Conservation (phyloP, 2,888 invertebrate genomes). For the Agrotis ipsilon region DNA sequence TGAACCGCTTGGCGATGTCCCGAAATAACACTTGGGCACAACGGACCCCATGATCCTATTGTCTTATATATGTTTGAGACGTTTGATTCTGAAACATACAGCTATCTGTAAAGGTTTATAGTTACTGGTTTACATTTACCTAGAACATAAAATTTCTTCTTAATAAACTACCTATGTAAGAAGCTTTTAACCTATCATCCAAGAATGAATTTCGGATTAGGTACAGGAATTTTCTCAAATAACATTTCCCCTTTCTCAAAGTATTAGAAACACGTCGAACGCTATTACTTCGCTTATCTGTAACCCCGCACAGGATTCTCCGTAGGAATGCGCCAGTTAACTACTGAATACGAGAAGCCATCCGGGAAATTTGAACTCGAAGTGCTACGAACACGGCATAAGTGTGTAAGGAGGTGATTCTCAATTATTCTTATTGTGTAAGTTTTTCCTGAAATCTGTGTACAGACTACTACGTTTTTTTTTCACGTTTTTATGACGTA, state of each 20-base stretch:
- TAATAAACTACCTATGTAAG: conserved; percentile 1
- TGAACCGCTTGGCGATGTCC: too few species aligned
- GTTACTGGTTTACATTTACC: not conserved
- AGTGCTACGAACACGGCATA: conserved; percentile 23
- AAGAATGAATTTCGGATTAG: not conserved
- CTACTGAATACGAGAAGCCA: conserved; percentile 70
- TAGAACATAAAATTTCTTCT: not conserved
- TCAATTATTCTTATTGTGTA: conserved; percentile 35
- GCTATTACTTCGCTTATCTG: conserved; percentile 53
- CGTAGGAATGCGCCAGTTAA: conserved; percentile 69
- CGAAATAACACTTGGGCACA: too few species aligned
- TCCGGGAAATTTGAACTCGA: conserved; percentile 64
- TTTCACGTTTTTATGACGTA: too few species aligned
- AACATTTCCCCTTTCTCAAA: conserved; percentile 16
- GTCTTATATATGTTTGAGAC: too few species aligned
- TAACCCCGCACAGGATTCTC: conserved; percentile 42
- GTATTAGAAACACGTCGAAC: conserved; percentile 38
- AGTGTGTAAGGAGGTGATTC: conserved; percentile 29
- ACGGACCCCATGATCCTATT: too few species aligned
- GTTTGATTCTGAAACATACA: too few species aligned
- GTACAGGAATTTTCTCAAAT: conserved; percentile 2
- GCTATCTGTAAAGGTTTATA: too few species aligned
- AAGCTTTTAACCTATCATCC: not conserved
- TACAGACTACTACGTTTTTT: too few species aligned
- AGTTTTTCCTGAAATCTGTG: conserved; percentile 19